These are phyloP conservation scores for Tolypeutes matacus DNA, from an alignment of 2,797 vertebrate species.

Conservation along the genomic window DNA sequence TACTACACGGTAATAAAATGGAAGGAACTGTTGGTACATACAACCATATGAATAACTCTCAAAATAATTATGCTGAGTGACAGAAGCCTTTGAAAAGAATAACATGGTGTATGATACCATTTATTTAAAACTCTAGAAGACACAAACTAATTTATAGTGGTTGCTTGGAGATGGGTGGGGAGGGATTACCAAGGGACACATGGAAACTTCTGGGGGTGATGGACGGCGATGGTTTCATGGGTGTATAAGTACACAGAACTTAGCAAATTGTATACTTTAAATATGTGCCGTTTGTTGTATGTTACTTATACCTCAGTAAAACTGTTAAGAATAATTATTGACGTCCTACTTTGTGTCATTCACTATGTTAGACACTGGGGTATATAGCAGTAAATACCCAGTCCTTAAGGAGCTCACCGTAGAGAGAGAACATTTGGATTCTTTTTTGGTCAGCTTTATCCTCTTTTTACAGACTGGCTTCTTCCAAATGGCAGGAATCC, in stretches of 20 bases:
- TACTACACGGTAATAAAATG: background rate
- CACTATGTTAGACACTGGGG: background rate
- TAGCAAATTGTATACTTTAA: background rate
- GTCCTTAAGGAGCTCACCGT: background rate
- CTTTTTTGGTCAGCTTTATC: background rate
- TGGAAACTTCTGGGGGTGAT: background rate
- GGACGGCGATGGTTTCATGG: background rate
- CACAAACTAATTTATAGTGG: background rate
- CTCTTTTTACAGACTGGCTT: background rate
- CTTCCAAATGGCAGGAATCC: background rate
- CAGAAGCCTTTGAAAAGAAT: background rate
- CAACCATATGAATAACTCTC: background rate
- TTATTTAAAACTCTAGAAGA: constrained; percentile 1
- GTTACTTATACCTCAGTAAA: background rate
- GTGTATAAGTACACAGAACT: background rate
- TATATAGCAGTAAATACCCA: background rate
- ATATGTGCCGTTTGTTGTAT: background rate
- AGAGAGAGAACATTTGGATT: background rate
- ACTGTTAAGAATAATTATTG: background rate
- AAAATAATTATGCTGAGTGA: background rate
- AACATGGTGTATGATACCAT: background rate
- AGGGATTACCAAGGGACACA: background rate
- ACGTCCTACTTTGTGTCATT: background rate
- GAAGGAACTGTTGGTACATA: background rate
- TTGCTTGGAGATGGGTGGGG: background rate